A percentile compares a stretch with the other conserved stretches of the same genome.
These are phyloP conservation scores for Listronotus bonariensis DNA, from an alignment of 1,140 invertebrate species.

Conservation along the genomic window DNA sequence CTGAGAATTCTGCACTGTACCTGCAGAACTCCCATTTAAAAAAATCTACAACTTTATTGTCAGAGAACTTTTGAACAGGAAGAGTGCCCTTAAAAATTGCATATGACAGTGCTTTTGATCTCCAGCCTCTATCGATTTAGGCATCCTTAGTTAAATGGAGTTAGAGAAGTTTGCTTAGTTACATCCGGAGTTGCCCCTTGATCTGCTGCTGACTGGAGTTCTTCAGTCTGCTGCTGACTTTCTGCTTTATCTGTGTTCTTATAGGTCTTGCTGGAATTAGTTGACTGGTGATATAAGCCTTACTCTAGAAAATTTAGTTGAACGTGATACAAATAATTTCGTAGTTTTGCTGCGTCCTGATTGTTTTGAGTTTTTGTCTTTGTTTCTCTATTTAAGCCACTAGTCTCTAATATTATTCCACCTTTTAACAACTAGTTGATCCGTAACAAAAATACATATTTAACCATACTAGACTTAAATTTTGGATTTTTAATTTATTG, in stretches of 20 bases:
- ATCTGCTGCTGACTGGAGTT: conserved; percentile 8
- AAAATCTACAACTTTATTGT: too few species aligned
- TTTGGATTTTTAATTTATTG: neutral
- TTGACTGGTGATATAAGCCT: conserved; percentile 12
- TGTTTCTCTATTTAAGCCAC: conserved; percentile 15
- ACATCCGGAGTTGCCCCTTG: conserved; percentile 3
- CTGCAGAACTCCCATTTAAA: too few species aligned
- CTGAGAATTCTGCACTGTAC: too few species aligned
- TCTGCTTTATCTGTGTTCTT: conserved; percentile 7
- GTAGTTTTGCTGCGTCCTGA: conserved; percentile 11
- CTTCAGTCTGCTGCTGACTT: conserved; percentile 6
- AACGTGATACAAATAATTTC: conserved; percentile 18
- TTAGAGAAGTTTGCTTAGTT: conserved; percentile 3
- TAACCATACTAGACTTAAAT: too few species aligned
- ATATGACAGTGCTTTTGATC: conserved; percentile 1
- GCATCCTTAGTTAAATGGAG: conserved; percentile 10
- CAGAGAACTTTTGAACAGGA: conserved; percentile 8
- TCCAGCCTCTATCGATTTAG: conserved; percentile 2
- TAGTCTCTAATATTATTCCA: conserved; percentile 19
- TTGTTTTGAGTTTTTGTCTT: conserved; percentile 10
- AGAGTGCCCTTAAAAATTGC: conserved; percentile 10
- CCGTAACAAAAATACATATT: neutral
- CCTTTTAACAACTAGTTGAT: conserved; percentile 18
- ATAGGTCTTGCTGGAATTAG: conserved; percentile 9
- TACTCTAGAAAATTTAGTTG: conserved; percentile 14